Percentiles rank a stretch among this genome's conserved stretches.
Conservation (phyloP, 2,797 vertebrate genomes). For the Pseudotriccus pelzelni region DNA sequence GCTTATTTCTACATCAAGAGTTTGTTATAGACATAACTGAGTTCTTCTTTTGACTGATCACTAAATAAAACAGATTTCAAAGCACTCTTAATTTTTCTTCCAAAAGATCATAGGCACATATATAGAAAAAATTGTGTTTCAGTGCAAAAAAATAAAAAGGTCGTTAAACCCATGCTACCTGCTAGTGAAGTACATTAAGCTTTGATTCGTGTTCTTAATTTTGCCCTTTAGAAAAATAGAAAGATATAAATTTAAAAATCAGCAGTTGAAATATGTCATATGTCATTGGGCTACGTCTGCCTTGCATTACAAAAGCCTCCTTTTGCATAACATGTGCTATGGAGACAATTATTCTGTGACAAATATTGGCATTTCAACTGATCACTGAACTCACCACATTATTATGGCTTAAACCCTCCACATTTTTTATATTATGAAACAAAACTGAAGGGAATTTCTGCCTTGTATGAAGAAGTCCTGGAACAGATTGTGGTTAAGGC, state of each 20-base stretch:
- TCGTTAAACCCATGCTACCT: neutral
- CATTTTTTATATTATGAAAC: neutral
- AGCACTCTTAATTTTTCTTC: constrained; percentile 35
- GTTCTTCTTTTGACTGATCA: constrained; percentile 45
- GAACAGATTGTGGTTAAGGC: neutral
- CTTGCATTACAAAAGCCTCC: neutral
- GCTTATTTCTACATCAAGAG: constrained; percentile 31
- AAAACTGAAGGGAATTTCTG: neutral
- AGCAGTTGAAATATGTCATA: neutral
- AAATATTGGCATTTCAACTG: neutral
- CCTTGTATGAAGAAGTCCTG: neutral
- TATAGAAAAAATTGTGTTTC: neutral
- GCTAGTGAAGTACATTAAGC: neutral
- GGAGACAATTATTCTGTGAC: neutral
- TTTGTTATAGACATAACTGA: constrained; percentile 45
- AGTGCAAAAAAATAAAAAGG: neutral
- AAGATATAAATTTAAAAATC: neutral
- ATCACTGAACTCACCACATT: neutral
- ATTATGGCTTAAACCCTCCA: neutral
- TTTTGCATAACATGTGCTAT: neutral
- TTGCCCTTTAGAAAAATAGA: neutral
- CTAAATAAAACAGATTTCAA: constrained; percentile 57
- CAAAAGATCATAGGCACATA: neutral
- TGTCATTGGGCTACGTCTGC: neutral
- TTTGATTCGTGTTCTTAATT: neutral